Conservation (phyloP, 23 tunicate species). For the Trididemnum nubilum region DNA sequence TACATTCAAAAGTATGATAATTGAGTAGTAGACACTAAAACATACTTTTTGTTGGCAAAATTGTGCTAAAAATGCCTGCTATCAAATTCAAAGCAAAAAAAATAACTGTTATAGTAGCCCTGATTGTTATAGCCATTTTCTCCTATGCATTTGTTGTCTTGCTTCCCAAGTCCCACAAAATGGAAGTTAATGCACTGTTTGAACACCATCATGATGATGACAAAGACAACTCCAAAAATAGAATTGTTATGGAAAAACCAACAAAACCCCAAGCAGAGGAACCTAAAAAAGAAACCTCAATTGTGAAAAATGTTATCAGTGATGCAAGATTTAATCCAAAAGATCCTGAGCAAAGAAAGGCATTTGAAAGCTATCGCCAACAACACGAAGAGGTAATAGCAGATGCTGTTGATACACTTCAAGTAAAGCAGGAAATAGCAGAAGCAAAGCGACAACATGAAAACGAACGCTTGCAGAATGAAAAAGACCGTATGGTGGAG, state of each 20-base stretch:
- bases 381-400: constrained; percentile 57
- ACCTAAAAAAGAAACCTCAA: background rate
- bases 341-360: constrained; percentile 56
- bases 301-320: background rate
- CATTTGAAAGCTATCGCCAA: constrained; percentile 39
- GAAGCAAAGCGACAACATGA: constrained; percentile 43
- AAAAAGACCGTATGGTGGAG: constrained; percentile 18
- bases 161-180: constrained; percentile 47
- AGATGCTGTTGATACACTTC: constrained; percentile 48
- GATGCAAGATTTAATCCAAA: constrained; percentile 49
- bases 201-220: constrained; percentile 71
- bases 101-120: constrained; percentile 20
- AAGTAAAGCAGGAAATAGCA: constrained; percentile 58
- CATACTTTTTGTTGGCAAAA: background rate
- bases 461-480: constrained; percentile 35
- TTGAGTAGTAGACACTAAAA: too few relatives aligned
- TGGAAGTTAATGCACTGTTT: constrained; percentile 58
- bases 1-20: too few relatives aligned
- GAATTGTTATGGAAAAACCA: background rate
- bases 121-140: constrained; percentile 30
- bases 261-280: background rate
- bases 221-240: background rate
- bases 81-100: constrained; percentile 46
- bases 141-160: constrained; percentile 56
- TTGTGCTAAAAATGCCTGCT: constrained; percentile 7